Base-by-base conservation (phyloP, 2,888 invertebrate genomes). In the Phengaris arion region DNA sequence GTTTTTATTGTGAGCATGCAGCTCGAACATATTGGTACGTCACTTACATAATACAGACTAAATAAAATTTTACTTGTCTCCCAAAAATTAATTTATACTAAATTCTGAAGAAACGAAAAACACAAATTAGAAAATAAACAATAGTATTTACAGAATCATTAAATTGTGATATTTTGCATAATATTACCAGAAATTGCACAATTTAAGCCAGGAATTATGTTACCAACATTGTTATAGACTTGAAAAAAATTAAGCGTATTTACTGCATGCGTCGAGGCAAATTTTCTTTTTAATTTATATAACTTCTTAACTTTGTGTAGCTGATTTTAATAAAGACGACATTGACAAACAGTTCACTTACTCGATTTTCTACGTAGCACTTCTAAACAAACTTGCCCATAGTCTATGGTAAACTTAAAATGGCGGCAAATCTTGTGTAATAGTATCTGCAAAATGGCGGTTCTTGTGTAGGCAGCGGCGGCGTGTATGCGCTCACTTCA, bases 401-500 rank as follows among this genome's bases (percentile, higher is more conserved):
- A 12, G 12, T 12, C 52, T 52, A 52, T 52, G 52, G 12, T 52
- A 8, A 64, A 45, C 64, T 45, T 64, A 12, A 64, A 35, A 13
- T 54, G 74, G 12, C 22, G n/a, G 54, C 48, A 22, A 15, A 59
- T 2, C 15, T 22, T 35, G 35, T 59, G 15, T 59, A 5, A 22
- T 59, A 59, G 10, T 22, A 59, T 10, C 22, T 52, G 22, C 35
- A 10, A 54, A 35, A 72, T 52, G 70, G 46, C 48, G n/a, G 15
- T 7, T 46, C n/a, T 59, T 48, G 7, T 68, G n/a, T 35, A 15
- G 15, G 5, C 48, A 48, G 51, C 54, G 74, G 22, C 13, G 35
- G 74, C 48, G 55, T 5, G 72, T 12, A 52, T 10, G 9, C 45
- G 54, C 15, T 93, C 95, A 98, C 94, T 96, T 96, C 98, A 99